Evolutionary conservation across 2,113 vertebrate genomes (phyloP).

Genomic region (Tichodroma muraria): DNA sequence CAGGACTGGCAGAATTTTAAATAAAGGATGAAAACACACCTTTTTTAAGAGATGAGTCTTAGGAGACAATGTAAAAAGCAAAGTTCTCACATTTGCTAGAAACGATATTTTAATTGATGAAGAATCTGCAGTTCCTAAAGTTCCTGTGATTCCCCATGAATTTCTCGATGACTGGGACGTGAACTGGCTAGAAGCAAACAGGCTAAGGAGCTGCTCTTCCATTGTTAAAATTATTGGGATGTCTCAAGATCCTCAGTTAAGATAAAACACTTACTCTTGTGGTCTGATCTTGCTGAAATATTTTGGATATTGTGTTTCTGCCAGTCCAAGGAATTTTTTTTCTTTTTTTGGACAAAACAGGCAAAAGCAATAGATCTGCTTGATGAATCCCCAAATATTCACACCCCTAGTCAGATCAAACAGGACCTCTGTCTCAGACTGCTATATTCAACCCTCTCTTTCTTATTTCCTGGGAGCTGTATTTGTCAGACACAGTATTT

Average conservation of each 20-base stretch:
- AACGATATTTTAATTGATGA: not conserved
- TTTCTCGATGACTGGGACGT: not conserved
- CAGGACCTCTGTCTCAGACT: slow-evolving; percentile 43
- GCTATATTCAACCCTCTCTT: not conserved
- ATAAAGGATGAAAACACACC: not conserved
- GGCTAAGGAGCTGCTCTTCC: not conserved
- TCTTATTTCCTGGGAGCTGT: slow-evolving; percentile 27
- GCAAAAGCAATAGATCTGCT: not conserved
- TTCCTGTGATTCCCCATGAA: not conserved
- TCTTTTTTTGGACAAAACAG: not conserved
- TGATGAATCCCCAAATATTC: not conserved
- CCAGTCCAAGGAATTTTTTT: slow-evolving; percentile 6
- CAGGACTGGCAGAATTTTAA: not conserved
- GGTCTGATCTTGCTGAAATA: slow-evolving; percentile 14
- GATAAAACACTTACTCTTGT: not conserved
- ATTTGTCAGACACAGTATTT: slow-evolving; percentile 16
- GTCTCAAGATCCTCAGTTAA: not conserved
- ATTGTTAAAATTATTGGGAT: slow-evolving; percentile 6
- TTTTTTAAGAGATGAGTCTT: not conserved
- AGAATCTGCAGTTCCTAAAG: not conserved
- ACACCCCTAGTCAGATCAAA: not conserved
- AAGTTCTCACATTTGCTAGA: not conserved
- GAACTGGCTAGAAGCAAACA: not conserved
- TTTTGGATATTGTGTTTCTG: not conserved
- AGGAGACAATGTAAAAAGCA: not conserved